A percentile compares a stretch with the other conserved stretches of the same genome.
These are phyloP conservation scores for Halcyon smyrnensis DNA, from an alignment of 2,797 vertebrate genomes.

Conservation along the genomic window DNA sequence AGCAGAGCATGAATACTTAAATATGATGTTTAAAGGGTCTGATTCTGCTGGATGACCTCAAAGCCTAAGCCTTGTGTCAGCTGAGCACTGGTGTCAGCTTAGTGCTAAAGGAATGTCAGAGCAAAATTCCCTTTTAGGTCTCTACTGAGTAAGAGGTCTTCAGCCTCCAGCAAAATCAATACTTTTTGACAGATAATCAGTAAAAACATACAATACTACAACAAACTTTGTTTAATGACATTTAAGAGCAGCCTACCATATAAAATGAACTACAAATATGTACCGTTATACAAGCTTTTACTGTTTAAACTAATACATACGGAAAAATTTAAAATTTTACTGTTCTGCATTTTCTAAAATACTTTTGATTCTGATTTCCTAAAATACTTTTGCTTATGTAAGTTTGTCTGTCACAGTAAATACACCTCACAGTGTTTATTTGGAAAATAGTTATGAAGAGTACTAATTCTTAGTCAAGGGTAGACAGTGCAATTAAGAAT, in stretches of 20 bases:
- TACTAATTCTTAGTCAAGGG: neutral
- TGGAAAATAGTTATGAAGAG: neutral
- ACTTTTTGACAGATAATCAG: neutral
- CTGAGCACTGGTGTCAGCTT: neutral
- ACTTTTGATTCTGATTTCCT: neutral
- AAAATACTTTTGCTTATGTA: neutral
- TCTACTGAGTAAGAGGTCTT: neutral
- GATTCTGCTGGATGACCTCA: neutral
- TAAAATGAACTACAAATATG: neutral
- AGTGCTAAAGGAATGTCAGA: neutral
- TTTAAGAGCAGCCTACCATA: neutral
- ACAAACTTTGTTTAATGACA: neutral
- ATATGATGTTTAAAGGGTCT: neutral
- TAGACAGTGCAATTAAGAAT: neutral
- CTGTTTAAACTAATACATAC: neutral
- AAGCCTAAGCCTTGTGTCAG: neutral
- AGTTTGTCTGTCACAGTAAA: neutral
- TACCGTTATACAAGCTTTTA: neutral
- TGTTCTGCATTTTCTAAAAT: neutral
- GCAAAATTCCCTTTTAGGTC: neutral
- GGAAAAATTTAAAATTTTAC: neutral
- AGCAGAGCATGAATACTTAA: neutral
- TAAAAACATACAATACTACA: neutral
- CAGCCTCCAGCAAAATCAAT: neutral
- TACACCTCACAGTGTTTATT: neutral